Evolutionary conservation across 2,797 vertebrate species (phyloP).

Genomic region (Lacerta viridis): DNA sequence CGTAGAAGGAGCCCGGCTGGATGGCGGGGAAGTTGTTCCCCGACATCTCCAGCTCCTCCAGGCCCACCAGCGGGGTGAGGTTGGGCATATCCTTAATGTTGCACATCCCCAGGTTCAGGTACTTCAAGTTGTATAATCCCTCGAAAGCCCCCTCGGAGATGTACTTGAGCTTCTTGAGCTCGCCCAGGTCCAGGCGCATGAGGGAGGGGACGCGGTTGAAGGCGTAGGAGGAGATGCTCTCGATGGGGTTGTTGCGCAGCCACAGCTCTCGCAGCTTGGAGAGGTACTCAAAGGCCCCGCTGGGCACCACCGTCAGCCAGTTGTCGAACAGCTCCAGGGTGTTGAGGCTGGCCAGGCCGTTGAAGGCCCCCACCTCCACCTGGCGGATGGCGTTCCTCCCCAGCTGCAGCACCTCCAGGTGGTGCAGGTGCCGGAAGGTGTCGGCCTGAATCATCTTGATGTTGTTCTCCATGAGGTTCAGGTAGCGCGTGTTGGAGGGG

Average conservation of each 20-base stretch:
- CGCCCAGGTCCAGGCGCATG: slow-evolving; percentile 95
- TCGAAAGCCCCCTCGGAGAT: slow-evolving; percentile 98
- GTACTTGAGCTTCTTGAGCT: slow-evolving; percentile 96
- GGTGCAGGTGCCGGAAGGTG: slow-evolving; percentile 95
- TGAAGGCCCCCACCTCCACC: slow-evolving; percentile 98
- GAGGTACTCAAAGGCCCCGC: slow-evolving; percentile 97
- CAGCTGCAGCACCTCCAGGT: slow-evolving; percentile 96
- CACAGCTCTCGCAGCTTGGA: slow-evolving; percentile 97
- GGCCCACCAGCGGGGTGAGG: slow-evolving; percentile 90
- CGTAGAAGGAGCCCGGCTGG: slow-evolving; percentile 92
- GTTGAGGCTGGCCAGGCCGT: slow-evolving; percentile 96
- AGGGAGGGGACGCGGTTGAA: slow-evolving; percentile 98
- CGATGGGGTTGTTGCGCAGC: slow-evolving; percentile 97
- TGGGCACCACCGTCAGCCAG: slow-evolving; percentile 96
- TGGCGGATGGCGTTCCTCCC: slow-evolving; percentile 96
- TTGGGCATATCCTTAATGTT: slow-evolving; percentile 95
- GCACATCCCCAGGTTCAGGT: slow-evolving; percentile 98
- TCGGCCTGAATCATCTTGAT: slow-evolving; percentile 97
- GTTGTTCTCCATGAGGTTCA: slow-evolving; percentile 99
- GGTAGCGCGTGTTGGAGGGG: slow-evolving; percentile 93
- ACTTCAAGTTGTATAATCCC: slow-evolving; percentile 96
- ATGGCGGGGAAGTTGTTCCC: slow-evolving; percentile 95
- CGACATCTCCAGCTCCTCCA: slow-evolving; percentile 98
- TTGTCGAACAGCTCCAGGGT: slow-evolving; percentile 98
- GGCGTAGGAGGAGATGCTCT: slow-evolving; percentile 97